These are phyloP conservation scores for Caenorhabditis imperialis DNA, from an alignment of 2,888 invertebrate species.

Conservation along the genomic window DNA sequence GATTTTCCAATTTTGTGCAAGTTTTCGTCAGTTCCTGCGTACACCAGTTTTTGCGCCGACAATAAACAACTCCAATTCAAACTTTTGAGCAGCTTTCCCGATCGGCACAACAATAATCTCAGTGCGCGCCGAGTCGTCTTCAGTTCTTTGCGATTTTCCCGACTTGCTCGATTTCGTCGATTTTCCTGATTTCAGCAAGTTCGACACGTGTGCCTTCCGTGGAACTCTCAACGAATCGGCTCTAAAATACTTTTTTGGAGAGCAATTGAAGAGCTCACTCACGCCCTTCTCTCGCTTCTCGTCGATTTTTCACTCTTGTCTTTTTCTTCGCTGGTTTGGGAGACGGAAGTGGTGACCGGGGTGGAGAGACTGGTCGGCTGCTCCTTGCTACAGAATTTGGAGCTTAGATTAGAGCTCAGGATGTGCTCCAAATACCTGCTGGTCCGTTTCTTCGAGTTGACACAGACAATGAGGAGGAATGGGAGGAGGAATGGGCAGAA, in stretches of 20 bases:
- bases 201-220: background rate
- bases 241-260: conserved; percentile 1
- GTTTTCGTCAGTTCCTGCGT: no score
- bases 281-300: background rate
- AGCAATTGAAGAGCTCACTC: background rate
- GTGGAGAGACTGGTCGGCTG: no score
- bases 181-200: conserved; percentile 11
- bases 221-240: conserved; percentile 27
- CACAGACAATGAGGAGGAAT: no score
- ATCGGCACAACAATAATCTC: conserved; percentile 26
- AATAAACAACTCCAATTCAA: no score
- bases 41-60: no score
- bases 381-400: no score
- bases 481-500: no score
- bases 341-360: no score
- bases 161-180: background rate
- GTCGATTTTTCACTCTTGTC: conserved; percentile 4
- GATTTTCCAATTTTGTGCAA: no score
- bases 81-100: conserved; percentile 37
- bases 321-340: conserved; percentile 5
- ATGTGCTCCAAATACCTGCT: no score
- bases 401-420: no score
- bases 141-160: conserved; percentile 1
- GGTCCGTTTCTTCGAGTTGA: no score
- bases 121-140: conserved; percentile 28